These are phyloP conservation scores for Caenorhabditis brenneri DNA, from an alignment of 1,140 invertebrate genomes.

Conservation along the genomic window DNA sequence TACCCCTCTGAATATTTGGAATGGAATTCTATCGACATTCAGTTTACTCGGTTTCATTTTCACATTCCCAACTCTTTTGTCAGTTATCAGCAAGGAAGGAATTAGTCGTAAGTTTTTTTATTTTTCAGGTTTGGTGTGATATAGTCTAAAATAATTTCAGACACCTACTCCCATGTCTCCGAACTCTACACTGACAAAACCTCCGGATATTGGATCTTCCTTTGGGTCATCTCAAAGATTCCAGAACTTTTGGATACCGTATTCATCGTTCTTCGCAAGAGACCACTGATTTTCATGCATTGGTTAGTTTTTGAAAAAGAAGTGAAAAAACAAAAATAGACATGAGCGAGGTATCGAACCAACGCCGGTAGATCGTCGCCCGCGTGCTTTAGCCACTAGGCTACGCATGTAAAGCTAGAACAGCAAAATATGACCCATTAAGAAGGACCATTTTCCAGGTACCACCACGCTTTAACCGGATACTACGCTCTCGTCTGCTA, in stretches of 20 bases:
- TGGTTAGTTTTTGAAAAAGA: constrained; percentile 81
- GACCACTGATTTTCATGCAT: constrained; percentile 95
- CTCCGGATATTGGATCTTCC: constrained; percentile 77
- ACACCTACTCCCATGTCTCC: constrained; percentile 31
- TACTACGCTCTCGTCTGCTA: constrained; percentile 75
- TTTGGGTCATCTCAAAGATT: constrained; percentile 58
- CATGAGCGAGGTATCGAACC: too few relatives aligned
- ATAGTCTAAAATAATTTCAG: background rate
- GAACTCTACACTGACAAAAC: constrained; percentile 80
- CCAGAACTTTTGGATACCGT: constrained; percentile 61
- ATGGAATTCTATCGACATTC: constrained; percentile 85
- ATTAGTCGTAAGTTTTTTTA: constrained; percentile 72
- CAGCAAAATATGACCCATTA: too few relatives aligned
- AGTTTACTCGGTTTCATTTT: constrained; percentile 78
- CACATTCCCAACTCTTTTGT: constrained; percentile 58
- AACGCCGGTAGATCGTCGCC: too few relatives aligned
- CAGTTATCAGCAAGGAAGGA: constrained; percentile 68
- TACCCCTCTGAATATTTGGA: constrained; percentile 83
- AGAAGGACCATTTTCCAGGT: too few relatives aligned
- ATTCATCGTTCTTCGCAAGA: constrained; percentile 83
- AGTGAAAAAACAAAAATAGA: too few relatives aligned
- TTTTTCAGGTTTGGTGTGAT: too few relatives aligned
- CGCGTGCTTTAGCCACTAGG: too few relatives aligned
- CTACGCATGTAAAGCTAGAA: too few relatives aligned
- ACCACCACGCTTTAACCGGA: constrained; percentile 75